phyloP scores from a whole-genome alignment of 2,797 vertebrate species.

The Anisognathus igniventris region DNA sequence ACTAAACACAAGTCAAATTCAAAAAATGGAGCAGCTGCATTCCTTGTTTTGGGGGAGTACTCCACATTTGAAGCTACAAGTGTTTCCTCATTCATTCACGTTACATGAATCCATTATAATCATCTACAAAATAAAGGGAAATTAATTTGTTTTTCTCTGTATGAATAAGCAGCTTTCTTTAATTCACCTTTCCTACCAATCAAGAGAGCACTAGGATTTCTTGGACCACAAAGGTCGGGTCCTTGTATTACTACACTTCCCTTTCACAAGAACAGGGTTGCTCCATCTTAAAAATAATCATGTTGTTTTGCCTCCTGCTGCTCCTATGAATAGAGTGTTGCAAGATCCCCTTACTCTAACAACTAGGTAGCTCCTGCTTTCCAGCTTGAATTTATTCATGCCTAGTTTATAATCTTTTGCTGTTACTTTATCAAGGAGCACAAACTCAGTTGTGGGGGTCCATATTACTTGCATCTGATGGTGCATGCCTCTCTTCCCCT shows the following conservation, averaged over 20 bases:
- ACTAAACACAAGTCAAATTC: neutral
- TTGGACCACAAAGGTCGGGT: neutral
- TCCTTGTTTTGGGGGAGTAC: neutral
- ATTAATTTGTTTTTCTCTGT: neutral
- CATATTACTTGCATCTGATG: neutral
- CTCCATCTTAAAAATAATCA: neutral
- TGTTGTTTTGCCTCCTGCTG: neutral
- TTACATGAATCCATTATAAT: neutral
- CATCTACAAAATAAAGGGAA: neutral
- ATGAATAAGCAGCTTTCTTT: neutral
- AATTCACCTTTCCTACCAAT: neutral
- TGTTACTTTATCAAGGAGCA: neutral
- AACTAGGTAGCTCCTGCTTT: neutral
- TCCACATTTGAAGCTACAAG: neutral
- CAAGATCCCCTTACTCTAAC: neutral
- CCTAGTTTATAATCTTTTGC: neutral
- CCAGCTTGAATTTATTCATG: neutral
- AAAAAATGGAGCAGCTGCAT: neutral
- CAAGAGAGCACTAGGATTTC: neutral
- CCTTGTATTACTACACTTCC: neutral
- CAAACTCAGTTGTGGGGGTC: neutral
- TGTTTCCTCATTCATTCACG: neutral
- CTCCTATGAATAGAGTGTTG: neutral
- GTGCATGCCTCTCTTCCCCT: neutral
- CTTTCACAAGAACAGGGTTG: neutral